Evolutionary conservation across 2,888 invertebrate genomes (phyloP).

Genomic region (Rambutsinella grinnellia): DNA sequence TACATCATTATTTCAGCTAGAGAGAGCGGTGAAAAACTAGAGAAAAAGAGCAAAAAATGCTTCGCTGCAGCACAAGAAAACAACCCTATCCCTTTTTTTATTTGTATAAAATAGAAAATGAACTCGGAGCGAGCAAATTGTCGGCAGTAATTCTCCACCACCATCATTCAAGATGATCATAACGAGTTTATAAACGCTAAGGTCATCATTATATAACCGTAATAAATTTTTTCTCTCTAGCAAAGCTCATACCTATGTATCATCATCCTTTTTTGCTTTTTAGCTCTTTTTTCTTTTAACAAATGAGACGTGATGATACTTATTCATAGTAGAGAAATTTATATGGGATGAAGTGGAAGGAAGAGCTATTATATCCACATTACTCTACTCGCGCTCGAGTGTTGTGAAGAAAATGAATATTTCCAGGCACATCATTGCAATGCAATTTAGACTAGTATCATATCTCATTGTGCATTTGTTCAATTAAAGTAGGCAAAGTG

Average conservation of each 20-base stretch:
- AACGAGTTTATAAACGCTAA: conserved; percentile 53
- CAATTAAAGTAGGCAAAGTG: neutral
- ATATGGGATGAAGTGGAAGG: neutral
- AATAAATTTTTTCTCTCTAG: conserved; percentile 39
- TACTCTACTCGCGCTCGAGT: no score
- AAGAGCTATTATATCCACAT: neutral
- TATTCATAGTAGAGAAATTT: neutral
- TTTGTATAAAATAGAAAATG: neutral
- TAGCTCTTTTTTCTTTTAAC: conserved; percentile 2
- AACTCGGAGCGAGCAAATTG: conserved; percentile 25
- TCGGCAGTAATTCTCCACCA: conserved; percentile 41
- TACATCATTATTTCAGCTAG: neutral
- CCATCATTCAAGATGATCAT: conserved; percentile 53
- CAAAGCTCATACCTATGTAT: neutral
- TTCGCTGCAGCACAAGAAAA: no score
- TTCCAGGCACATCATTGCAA: no score
- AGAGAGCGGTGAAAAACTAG: no score
- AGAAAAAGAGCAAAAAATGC: neutral
- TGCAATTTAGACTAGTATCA: no score
- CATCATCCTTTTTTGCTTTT: neutral
- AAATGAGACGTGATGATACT: conserved; percentile 4
- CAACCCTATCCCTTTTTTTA: no score
- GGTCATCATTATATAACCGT: conserved; percentile 53
- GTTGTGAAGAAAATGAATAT: no score
- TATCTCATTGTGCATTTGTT: conserved; percentile 17